A percentile compares a stretch with the other conserved stretches of the same genome.
phyloP scores from a whole-genome alignment of 2,888 invertebrate genomes.

The Stenodema calcarata region DNA sequence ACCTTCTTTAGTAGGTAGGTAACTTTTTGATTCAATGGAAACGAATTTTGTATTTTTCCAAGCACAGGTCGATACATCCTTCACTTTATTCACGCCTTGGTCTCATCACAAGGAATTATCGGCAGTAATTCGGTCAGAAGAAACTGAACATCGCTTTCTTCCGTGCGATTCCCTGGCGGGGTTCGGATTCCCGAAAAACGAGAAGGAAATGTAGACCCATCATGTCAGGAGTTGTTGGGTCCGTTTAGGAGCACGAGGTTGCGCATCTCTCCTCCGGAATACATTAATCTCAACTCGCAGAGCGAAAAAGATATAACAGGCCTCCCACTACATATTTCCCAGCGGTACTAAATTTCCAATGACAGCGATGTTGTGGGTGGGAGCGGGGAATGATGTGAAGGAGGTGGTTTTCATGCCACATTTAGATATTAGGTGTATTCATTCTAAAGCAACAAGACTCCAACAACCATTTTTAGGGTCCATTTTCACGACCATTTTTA shows the following conservation, averaged over 20 bases:
- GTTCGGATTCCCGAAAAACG: not conserved
- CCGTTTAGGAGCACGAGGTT: conserved; percentile 5
- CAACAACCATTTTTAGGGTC: too few species aligned
- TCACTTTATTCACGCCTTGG: too few species aligned
- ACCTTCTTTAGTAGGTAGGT: too few species aligned
- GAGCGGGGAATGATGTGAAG: not conserved
- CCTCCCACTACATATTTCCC: conserved; percentile 13
- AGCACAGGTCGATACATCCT: too few species aligned
- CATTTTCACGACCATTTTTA: too few species aligned
- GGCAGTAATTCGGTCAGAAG: too few species aligned
- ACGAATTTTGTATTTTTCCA: too few species aligned
- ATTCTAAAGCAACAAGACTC: conserved; percentile 14
- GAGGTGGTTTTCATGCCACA: conserved; percentile 7
- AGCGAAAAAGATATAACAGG: conserved; percentile 7
- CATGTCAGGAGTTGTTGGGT: not conserved
- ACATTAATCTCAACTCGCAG: conserved; percentile 22
- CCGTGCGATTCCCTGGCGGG: not conserved
- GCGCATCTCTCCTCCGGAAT: conserved; percentile 9
- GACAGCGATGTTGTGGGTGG: not conserved
- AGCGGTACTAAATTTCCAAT: conserved; percentile 21
- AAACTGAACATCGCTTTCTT: not conserved
- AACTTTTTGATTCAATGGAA: too few species aligned
- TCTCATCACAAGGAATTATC: too few species aligned
- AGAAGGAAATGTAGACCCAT: not conserved
- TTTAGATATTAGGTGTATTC: conserved; percentile 1